Conservation (phyloP, 2,888 invertebrate species). For the Dynastes grantii region DNA sequence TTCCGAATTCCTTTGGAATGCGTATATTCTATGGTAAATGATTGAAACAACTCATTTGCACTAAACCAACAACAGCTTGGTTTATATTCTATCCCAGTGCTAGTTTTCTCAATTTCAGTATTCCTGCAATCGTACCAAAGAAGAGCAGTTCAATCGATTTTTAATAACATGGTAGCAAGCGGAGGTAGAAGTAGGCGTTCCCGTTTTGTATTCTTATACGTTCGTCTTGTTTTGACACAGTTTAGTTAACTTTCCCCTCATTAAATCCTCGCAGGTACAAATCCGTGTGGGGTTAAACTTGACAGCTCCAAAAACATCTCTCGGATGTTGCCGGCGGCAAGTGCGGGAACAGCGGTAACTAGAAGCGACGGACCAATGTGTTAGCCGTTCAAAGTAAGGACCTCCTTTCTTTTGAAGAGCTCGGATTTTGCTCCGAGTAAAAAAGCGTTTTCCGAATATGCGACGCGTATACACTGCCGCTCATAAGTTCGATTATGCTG, state of each 20-base stretch:
- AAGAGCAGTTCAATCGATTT: conserved; percentile 32
- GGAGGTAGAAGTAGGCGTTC: neutral
- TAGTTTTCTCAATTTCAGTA: conserved; percentile 1
- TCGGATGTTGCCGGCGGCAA: neutral
- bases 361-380: neutral
- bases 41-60: too few species aligned
- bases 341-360: neutral
- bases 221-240: conserved; percentile 42
- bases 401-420: neutral
- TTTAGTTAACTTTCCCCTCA: conserved; percentile 40
- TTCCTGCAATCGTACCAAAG: neutral
- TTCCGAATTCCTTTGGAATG: too few species aligned
- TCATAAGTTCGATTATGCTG: too few species aligned
- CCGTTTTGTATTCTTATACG: conserved; percentile 38
- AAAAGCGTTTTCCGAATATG: neutral
- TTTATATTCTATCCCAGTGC: neutral
- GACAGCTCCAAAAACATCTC: neutral
- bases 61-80: neutral
- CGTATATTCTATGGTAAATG: too few species aligned
- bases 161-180: conserved; percentile 17
- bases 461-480: neutral
- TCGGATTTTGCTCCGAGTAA: neutral
- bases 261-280: conserved; percentile 39
- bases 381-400: neutral
- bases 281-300: conserved; percentile 22